These are phyloP conservation scores for Myotis myotis DNA, from an alignment of 2,797 vertebrate species.

Conservation along the genomic window DNA sequence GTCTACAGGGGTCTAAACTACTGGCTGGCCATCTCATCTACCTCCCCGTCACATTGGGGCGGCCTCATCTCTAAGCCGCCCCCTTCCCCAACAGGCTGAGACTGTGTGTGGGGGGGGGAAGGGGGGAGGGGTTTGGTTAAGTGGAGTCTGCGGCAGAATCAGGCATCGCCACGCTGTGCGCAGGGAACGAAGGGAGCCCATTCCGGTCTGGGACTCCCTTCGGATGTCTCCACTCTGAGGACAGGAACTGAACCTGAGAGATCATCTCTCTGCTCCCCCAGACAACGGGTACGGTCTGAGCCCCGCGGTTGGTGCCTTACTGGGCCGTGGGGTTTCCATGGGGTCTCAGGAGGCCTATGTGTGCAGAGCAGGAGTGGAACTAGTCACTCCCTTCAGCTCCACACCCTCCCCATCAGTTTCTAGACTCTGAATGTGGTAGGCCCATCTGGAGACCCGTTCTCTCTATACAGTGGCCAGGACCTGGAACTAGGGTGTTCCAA, in stretches of 20 bases:
- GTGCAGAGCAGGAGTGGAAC: background rate
- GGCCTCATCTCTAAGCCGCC: background rate
- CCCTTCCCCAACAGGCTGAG: background rate
- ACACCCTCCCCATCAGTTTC: background rate
- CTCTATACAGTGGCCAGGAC: background rate
- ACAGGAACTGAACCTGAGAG: background rate
- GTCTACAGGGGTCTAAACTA: background rate
- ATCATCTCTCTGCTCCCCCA: background rate
- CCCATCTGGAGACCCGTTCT: conserved; percentile 1
- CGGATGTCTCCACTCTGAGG: background rate
- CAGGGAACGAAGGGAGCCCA: background rate
- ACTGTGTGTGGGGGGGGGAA: background rate
- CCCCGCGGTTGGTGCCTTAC: background rate
- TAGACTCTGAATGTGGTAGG: background rate
- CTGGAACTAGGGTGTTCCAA: background rate
- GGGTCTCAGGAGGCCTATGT: background rate
- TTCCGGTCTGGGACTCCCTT: conserved; percentile 36
- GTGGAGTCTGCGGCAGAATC: conserved; percentile 42
- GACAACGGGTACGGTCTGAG: background rate
- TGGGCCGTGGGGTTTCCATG: background rate
- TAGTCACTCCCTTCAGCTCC: background rate
- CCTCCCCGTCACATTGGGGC: conserved; percentile 51
- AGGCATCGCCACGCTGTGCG: background rate
- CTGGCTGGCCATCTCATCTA: background rate
- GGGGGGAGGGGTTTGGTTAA: conserved; percentile 53